Conservation (phyloP, 1,140 invertebrate genomes). For the Latrodectus geometricus region DNA sequence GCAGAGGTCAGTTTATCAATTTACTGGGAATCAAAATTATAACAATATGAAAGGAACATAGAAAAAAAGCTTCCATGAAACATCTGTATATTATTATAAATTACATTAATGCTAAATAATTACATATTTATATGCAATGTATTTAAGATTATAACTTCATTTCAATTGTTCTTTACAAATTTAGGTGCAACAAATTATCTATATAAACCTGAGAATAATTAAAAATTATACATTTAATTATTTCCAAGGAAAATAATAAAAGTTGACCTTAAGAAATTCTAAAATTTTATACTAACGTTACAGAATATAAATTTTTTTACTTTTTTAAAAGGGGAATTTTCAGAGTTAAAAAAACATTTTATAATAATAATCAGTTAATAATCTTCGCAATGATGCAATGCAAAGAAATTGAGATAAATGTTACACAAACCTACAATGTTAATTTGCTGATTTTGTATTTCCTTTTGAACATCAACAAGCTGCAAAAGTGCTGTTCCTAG, state of each 20-base stretch:
- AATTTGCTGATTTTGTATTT: conserved; percentile 92
- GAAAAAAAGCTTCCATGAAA: too few species aligned
- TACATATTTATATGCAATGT: too few species aligned
- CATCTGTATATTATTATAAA: too few species aligned
- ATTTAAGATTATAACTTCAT: too few species aligned
- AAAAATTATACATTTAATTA: too few species aligned
- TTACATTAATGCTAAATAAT: too few species aligned
- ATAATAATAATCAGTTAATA: not conserved
- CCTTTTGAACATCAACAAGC: conserved; percentile 90
- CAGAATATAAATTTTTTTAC: not conserved
- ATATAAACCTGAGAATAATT: too few species aligned
- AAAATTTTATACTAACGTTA: not conserved
- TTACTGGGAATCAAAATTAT: too few species aligned
- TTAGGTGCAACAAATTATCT: too few species aligned
- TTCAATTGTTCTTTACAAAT: too few species aligned
- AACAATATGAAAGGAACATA: too few species aligned
- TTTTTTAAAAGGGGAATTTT: not conserved
- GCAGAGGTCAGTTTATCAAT: too few species aligned
- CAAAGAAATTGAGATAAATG: not conserved
- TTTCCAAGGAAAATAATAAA: not conserved
- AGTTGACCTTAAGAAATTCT: not conserved
- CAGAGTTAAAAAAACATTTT: not conserved
- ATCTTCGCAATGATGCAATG: not conserved
- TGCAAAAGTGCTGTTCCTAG: conserved; percentile 89
- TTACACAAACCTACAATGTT: conserved; percentile 83